These are phyloP conservation scores for Cryptomyrus ogoouensis DNA, from an alignment of 2,113 vertebrate species.

Conservation along the genomic window DNA sequence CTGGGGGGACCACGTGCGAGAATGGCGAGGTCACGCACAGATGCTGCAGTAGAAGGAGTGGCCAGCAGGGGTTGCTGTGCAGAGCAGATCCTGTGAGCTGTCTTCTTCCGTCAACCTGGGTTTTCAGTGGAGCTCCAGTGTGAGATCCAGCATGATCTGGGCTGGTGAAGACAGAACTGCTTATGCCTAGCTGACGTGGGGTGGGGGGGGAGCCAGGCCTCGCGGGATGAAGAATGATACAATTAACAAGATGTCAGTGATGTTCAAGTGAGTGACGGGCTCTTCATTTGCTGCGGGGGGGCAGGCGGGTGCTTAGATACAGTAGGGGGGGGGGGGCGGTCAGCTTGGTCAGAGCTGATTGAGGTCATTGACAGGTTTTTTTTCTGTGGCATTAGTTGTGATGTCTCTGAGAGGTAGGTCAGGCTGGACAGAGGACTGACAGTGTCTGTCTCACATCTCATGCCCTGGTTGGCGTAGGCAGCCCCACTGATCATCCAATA, in stretches of 20 bases:
- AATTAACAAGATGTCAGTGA: slow-evolving; percentile 31
- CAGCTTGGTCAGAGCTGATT: background rate
- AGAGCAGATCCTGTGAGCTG: background rate
- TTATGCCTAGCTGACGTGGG: slow-evolving; percentile 21
- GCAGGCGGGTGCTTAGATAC: background rate
- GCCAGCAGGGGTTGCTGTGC: background rate
- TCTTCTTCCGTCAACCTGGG: background rate
- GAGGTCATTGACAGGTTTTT: background rate
- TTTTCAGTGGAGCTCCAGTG: background rate
- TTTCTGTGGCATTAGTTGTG: background rate
- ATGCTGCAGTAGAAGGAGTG: background rate
- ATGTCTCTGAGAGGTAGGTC: background rate
- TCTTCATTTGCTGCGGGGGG: slow-evolving; percentile 5
- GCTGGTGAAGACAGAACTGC: background rate
- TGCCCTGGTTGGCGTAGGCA: background rate
- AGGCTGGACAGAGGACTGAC: background rate
- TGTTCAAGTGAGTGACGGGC: slow-evolving; percentile 26
- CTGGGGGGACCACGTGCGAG: background rate
- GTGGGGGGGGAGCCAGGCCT: background rate
- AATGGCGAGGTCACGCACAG: background rate
- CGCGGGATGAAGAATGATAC: slow-evolving; percentile 35
- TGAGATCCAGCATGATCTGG: background rate
- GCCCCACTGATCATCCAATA: background rate
- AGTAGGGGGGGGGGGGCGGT: background rate
- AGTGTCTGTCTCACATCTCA: background rate